Evolutionary conservation across 2,797 vertebrate genomes (phyloP).

Genomic region (Fringilla coelebs): DNA sequence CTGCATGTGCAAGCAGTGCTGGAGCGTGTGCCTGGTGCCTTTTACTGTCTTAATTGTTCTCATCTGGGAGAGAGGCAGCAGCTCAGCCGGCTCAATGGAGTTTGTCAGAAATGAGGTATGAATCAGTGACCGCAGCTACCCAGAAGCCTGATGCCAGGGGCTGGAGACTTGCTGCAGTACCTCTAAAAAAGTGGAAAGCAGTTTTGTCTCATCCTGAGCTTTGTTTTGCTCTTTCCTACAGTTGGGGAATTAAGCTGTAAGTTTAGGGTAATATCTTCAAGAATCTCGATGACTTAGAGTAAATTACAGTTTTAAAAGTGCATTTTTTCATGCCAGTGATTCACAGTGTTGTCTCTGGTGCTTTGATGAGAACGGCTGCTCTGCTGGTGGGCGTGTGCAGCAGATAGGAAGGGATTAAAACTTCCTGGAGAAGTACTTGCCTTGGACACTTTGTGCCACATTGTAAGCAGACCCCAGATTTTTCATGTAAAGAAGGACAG

Average conservation of each 20-base stretch:
- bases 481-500: neutral
- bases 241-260: neutral
- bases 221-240: neutral
- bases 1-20: conserved; percentile 48
- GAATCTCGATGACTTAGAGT: neutral
- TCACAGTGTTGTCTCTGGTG: neutral
- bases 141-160: neutral
- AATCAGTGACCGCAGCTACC: neutral
- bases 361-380: neutral
- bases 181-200: neutral
- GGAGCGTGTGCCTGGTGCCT: neutral
- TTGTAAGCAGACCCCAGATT: neutral
- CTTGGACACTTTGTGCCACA: neutral
- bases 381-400: neutral
- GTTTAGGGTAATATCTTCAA: neutral
- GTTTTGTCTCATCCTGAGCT: neutral
- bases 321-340: neutral
- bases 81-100: conserved; percentile 7
- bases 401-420: neutral
- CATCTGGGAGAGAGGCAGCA: conserved; percentile 16
- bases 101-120: conserved; percentile 34
- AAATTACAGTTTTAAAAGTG: neutral
- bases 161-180: neutral
- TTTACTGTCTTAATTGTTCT: conserved; percentile 43
- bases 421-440: neutral